phyloP scores from a whole-genome alignment of 2,113 vertebrate species.

The Eidolon helvum region DNA sequence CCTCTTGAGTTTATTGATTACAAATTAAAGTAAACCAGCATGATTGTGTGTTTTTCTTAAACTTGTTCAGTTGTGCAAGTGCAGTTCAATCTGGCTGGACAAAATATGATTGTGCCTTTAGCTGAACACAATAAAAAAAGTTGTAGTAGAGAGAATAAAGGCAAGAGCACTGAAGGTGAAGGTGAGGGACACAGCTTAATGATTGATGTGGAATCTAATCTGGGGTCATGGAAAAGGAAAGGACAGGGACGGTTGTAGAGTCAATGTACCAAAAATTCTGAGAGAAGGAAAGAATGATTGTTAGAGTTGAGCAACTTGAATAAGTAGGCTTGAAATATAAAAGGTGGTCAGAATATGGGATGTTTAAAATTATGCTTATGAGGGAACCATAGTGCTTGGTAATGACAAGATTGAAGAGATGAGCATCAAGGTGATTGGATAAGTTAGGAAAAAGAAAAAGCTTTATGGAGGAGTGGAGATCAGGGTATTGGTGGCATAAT shows the following conservation, averaged over 20 bases:
- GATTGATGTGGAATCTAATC: not conserved
- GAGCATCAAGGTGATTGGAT: not conserved
- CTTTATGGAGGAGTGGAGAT: not conserved
- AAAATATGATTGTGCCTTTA: not conserved
- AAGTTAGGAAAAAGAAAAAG: not conserved
- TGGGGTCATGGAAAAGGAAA: too few relatives aligned
- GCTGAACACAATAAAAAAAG: not conserved
- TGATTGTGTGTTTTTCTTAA: not conserved
- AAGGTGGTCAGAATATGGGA: not conserved
- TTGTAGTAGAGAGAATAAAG: not conserved
- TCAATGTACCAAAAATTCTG: not conserved
- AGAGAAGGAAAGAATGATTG: too few relatives aligned
- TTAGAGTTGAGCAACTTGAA: not conserved
- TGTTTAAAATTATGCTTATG: not conserved
- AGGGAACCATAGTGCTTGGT: not conserved
- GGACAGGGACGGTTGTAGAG: too few relatives aligned
- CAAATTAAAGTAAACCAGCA: not conserved
- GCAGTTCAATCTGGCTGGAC: not conserved
- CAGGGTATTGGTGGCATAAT: not conserved
- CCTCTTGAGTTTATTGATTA: not conserved
- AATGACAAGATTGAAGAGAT: not conserved
- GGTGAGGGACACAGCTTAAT: fast-evolving
- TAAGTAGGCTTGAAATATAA: not conserved
- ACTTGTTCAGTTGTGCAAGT: not conserved
- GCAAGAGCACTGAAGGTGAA: not conserved